Evolutionary conservation across 2,113 vertebrate genomes (phyloP), one percentile per base, ranked within the genome.

Genomic region (Strix uralensis): DNA sequence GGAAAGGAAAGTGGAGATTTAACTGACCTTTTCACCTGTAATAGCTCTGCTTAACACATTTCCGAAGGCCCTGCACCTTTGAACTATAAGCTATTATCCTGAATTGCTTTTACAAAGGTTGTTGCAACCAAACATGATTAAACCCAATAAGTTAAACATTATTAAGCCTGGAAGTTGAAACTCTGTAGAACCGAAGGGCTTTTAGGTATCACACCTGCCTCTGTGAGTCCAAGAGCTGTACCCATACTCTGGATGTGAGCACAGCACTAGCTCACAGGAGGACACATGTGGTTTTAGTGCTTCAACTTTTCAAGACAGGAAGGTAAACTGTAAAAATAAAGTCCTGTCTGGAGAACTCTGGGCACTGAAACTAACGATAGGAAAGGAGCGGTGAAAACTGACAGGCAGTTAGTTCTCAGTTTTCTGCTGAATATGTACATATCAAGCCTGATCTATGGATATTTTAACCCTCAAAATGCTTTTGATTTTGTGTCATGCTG

Each of bases 191-290:
- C 34, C 8, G 5, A 88, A 71, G 30, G 67, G 32, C 47, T 72
- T 55, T 86, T 15, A n/a, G 38, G 21, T 55, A 38, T 36, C 47
- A 21, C 42, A 14, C 6, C 5, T 69, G 65, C 25, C 38, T 32
- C 46, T 42, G 16, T 5, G 27, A 44, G 57, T 29, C 34, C 21
- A 34, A 55, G n/a, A 79, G 23, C 65, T 25, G 27, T 19, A 55
- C 29, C 34, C 44, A 23, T 0, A 0, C 55, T 36, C 75, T 34
- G 52, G 20, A 34, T 0, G 0, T 16, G 18, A 82, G 42, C 40
- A 15, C 1, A 5, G 61, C 38, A 52, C 2, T 44, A 46, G 15
- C 23, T 71, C n/a, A 27, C 30, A 18, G 55, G 34, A 65, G 34
- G 14, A 42, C 47, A 22, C 0, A 0, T 12, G 19, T 51, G 49